Evolutionary conservation across 2,888 invertebrate species (phyloP).

Genomic region (Acrobasis consociella): DNA sequence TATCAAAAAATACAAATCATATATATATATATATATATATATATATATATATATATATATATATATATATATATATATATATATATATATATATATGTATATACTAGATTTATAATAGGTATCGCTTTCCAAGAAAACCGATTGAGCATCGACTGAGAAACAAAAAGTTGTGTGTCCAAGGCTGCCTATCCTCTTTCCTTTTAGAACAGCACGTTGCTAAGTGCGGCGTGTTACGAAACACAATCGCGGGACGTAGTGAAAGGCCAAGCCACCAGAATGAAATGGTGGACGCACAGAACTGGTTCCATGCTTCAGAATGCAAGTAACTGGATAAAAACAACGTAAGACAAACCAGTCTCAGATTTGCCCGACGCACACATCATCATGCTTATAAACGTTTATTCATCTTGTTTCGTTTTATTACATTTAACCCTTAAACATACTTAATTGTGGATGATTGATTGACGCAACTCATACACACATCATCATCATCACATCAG

Average conservation of each 20-base stretch:
- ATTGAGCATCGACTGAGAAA: slow-evolving; percentile 29
- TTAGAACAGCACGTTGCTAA: slow-evolving; percentile 36
- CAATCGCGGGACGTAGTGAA: slow-evolving; percentile 71
- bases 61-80: no score
- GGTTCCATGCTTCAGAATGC: slow-evolving; percentile 79
- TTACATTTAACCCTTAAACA: slow-evolving; percentile 1
- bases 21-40: no score
- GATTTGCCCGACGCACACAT: slow-evolving; percentile 27
- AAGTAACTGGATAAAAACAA: slow-evolving; percentile 79
- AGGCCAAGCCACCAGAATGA: slow-evolving; percentile 68
- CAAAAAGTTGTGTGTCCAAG: slow-evolving; percentile 42
- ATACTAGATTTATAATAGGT: slow-evolving; percentile 32
- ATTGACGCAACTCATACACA: no score
- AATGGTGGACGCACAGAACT: slow-evolving; percentile 70
- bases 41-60: no score
- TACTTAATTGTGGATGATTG: no score
- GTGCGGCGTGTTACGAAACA: slow-evolving; percentile 49
- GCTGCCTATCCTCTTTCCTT: slow-evolving; percentile 41
- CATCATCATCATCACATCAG: no score
- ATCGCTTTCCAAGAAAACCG: slow-evolving; percentile 51
- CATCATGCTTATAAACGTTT: slow-evolving; percentile 22
- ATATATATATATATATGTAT: slow-evolving; percentile 9
- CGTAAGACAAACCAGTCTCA: slow-evolving; percentile 73
- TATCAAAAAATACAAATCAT: no score
- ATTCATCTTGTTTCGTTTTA: slow-evolving; percentile 35